Evolutionary conservation across 1,140 invertebrate species (phyloP).

Genomic region (Sipha flava): DNA sequence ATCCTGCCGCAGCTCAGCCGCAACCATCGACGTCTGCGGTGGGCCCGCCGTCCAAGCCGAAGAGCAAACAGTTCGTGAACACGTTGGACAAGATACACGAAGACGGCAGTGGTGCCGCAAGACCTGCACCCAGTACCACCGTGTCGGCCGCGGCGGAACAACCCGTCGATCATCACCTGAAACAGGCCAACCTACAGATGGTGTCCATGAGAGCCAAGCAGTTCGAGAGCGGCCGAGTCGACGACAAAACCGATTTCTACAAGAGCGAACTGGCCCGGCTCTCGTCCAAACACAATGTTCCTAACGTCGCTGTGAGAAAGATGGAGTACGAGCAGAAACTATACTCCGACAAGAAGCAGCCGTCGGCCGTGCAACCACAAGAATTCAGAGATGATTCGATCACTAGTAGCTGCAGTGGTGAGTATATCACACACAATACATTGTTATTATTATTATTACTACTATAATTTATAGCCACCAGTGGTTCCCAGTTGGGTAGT

Average conservation of each 20-base stretch:
- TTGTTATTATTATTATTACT: too few relatives aligned
- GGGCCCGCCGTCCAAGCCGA: not conserved
- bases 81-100: constrained; percentile 35
- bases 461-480: too few relatives aligned
- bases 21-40: not conserved
- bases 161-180: not conserved
- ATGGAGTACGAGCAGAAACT: constrained; percentile 60
- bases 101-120: not conserved
- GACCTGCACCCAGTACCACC: too few relatives aligned
- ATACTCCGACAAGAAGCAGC: constrained; percentile 41
- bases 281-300: constrained; percentile 57
- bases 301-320: constrained; percentile 62
- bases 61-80: constrained; percentile 20
- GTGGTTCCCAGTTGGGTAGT: too few relatives aligned
- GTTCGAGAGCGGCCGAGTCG: constrained; percentile 57
- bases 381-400: constrained; percentile 50
- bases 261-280: constrained; percentile 63
- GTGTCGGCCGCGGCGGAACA: not conserved
- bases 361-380: constrained; percentile 33
- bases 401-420: constrained; percentile 56
- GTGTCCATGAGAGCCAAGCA: constrained; percentile 63
- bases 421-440: too few relatives aligned
- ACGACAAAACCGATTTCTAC: constrained; percentile 57
- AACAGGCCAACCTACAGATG: constrained; percentile 46
- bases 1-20: not conserved